A percentile compares a stretch with the other conserved stretches of the same genome.
Evolutionary conservation across 2,113 vertebrate species (phyloP).

Genomic region (Loxodonta africana): DNA sequence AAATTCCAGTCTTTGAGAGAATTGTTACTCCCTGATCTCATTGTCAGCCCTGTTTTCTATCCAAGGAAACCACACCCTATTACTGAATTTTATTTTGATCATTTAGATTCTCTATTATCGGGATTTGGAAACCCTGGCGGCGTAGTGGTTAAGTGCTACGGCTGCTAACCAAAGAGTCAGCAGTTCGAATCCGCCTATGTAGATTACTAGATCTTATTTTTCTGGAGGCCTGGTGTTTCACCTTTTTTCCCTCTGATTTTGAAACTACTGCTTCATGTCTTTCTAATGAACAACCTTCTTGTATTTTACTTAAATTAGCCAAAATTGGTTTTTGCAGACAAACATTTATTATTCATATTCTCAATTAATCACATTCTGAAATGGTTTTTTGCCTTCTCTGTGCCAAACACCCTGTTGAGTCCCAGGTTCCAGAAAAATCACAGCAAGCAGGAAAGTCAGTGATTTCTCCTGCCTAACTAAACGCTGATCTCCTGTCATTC

Average conservation of each 20-base stretch:
- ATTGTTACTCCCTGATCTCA: neutral
- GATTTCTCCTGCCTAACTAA: neutral
- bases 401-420: accelerated
- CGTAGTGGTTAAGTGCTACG: no score
- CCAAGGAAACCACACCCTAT: neutral
- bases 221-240: neutral
- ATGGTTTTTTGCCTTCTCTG: neutral
- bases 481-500: neutral
- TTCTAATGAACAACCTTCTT: neutral
- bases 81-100: neutral
- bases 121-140: neutral
- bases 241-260: neutral
- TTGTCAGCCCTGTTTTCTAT: neutral
- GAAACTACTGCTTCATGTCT: neutral
- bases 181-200: neutral
- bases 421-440: neutral
- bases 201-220: neutral
- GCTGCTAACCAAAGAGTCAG: no score
- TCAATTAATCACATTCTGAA: neutral
- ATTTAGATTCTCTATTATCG: neutral
- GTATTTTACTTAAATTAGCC: neutral
- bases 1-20: neutral
- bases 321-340: neutral
- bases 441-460: neutral
- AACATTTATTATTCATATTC: neutral